Conservation (phyloP, 2,113 vertebrate genomes). For the Apteryx owenii region DNA sequence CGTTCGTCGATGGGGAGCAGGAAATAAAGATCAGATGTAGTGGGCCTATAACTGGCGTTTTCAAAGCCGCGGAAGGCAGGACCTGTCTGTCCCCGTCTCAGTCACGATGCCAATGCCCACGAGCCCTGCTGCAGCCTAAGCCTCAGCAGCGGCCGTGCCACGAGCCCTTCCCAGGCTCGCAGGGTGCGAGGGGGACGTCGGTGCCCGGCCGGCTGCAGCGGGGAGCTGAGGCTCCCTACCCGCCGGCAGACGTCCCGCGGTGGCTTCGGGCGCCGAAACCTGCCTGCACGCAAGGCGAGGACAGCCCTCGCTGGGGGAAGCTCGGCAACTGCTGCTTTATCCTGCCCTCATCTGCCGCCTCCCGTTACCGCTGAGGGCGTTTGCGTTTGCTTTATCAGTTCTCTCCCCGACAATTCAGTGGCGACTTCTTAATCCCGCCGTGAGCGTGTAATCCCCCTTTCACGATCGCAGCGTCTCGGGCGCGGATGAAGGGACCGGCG, state of each 20-base stretch:
- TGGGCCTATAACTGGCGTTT: no score
- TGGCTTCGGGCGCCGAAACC: no score
- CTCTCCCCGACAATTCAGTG: background rate
- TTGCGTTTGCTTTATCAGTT: background rate
- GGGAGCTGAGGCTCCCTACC: no score
- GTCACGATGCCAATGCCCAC: no score
- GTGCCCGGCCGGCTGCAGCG: no score
- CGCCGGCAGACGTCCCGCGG: no score
- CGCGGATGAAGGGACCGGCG: background rate
- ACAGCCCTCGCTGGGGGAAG: background rate
- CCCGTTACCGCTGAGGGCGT: background rate
- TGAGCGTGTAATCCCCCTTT: background rate
- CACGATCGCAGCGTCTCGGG: background rate
- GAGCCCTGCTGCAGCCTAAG: no score
- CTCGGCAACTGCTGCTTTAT: background rate
- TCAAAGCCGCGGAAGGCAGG: no score
- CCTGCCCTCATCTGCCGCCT: background rate
- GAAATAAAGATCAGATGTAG: background rate
- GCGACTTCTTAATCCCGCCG: background rate
- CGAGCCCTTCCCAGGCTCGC: no score
- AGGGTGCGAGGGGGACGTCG: no score
- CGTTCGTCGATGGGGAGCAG: fast-evolving
- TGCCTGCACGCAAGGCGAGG: background rate
- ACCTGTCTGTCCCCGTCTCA: no score
- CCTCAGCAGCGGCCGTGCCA: no score